Evolutionary conservation across 1,140 invertebrate species (phyloP), one percentile per base, ranked within the genome.

Genomic region (Scaptodrosophila lebanonensis): DNA sequence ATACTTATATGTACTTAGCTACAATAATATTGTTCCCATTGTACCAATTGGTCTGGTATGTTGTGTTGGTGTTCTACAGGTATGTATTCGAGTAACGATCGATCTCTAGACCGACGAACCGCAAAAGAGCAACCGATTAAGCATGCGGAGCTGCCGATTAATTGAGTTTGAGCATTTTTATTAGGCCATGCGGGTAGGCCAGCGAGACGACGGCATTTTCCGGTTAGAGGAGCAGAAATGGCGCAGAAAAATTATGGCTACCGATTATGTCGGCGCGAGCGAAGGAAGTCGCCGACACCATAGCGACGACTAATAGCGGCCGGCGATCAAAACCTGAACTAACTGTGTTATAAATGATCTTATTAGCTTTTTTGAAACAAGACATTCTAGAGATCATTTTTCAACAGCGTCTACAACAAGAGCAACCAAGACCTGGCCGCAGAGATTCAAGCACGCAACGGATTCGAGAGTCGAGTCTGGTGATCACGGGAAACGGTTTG

Each of bases 311-410:
- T 52, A 49, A 33, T 36, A 36, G 43, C 17, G 12, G 27, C 9
- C 27, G 25, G 45, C 32, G 50, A 38, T 51, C 63, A 52, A 48
- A 72, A 64, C 66, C 63, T 63, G 50, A 71, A 67, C 72, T 75
- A 75, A 82, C 75, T 75, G 75, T 82, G 69, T 82, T 82, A 82
- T 82, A 82, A 82, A 82, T 82, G 75, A 82, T 82, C 75, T 82
- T 82, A 82, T 82, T 82, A 82, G 75, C 61, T 70, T 82, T 82
- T 82, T 82, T 82, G 75, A 82, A 82, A 82, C 75, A 82, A 82
- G 75, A 82, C 75, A 79, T 82, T 82, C 75, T 75, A 29, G 48
- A 63, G 75, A 82, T 82, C 75, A 82, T 82, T 82, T 83, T 82
- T 82, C 70, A 82, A 64, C 32, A 43, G 45, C 40, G 75, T 82